A percentile compares a stretch with the other conserved stretches of the same genome.
Evolutionary conservation across 2,113 vertebrate species (phyloP).

Genomic region (Myiagra hebetior): DNA sequence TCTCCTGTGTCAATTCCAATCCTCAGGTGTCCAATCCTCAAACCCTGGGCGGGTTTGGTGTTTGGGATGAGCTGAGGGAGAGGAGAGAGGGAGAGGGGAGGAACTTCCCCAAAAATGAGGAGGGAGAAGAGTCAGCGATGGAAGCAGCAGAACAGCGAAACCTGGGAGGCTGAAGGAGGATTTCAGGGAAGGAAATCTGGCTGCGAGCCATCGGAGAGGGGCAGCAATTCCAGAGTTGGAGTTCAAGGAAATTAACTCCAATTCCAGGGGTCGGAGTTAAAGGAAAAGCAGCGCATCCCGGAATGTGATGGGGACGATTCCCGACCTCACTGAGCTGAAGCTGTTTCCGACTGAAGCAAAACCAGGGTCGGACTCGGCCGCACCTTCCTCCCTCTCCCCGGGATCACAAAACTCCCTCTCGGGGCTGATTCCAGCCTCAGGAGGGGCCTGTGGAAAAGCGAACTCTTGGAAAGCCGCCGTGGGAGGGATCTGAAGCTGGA

Average conservation of each 20-base stretch:
- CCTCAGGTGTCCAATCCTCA: background rate
- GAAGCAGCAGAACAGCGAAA: background rate
- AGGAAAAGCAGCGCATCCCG: background rate
- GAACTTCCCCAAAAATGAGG: background rate
- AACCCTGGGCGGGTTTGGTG: fast-evolving
- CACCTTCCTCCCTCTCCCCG: fast-evolving
- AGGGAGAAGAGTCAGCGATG: background rate
- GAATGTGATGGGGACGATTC: fast-evolving
- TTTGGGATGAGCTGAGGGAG: background rate
- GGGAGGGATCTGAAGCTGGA: background rate
- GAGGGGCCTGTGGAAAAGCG: background rate
- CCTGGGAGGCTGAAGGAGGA: background rate
- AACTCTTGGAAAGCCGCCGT: background rate
- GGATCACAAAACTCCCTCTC: background rate
- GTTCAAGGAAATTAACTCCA: background rate
- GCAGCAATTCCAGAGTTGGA: background rate
- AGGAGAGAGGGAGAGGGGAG: background rate
- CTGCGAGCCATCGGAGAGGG: fast-evolving
- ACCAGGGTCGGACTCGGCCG: fast-evolving
- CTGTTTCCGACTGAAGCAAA: fast-evolving
- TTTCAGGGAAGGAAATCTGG: background rate
- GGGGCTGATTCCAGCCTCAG: background rate
- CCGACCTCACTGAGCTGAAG: fast-evolving
- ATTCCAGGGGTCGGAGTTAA: background rate
- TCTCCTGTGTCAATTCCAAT: background rate